phyloP scores from a whole-genome alignment of 2,888 invertebrate genomes.

The Limenitis camilla region DNA sequence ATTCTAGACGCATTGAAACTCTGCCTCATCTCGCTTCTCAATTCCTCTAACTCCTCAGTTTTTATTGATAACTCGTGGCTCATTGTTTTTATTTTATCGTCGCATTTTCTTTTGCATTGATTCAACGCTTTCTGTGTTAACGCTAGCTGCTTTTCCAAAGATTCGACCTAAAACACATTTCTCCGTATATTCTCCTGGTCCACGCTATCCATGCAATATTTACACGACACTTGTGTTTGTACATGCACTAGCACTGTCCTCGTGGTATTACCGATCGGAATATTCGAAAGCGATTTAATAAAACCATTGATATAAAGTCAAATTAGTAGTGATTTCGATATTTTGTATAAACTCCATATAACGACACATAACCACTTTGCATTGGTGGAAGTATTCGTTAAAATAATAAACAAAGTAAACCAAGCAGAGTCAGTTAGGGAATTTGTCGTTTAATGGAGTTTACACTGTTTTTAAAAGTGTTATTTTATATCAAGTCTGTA shows the following conservation, averaged over 20 bases:
- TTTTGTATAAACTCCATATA: not conserved
- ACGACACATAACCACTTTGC: too few relatives aligned
- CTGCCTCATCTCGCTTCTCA: slow-evolving; percentile 63
- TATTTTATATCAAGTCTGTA: slow-evolving; percentile 13
- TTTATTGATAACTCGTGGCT: slow-evolving; percentile 75
- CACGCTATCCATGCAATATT: slow-evolving; percentile 47
- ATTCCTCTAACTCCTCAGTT: slow-evolving; percentile 67
- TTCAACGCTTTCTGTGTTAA: slow-evolving; percentile 72
- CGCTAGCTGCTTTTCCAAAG: slow-evolving; percentile 73
- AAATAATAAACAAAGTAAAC: too few relatives aligned
- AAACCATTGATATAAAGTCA: slow-evolving; percentile 32
- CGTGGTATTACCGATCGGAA: slow-evolving; percentile 38
- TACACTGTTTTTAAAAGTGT: not conserved
- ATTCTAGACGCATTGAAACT: slow-evolving; percentile 61
- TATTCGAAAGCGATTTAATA: slow-evolving; percentile 31
- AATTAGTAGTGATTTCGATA: not conserved
- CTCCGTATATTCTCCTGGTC: slow-evolving; percentile 50
- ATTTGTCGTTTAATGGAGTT: not conserved
- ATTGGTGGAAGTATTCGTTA: too few relatives aligned
- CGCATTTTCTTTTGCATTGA: slow-evolving; percentile 69
- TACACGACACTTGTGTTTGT: slow-evolving; percentile 38
- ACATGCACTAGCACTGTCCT: slow-evolving; percentile 44
- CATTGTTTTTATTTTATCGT: slow-evolving; percentile 72
- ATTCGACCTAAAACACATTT: slow-evolving; percentile 72
- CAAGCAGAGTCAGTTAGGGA: too few relatives aligned